phyloP scores from a whole-genome alignment of 2,113 vertebrate genomes.

The Azemiops feae region DNA sequence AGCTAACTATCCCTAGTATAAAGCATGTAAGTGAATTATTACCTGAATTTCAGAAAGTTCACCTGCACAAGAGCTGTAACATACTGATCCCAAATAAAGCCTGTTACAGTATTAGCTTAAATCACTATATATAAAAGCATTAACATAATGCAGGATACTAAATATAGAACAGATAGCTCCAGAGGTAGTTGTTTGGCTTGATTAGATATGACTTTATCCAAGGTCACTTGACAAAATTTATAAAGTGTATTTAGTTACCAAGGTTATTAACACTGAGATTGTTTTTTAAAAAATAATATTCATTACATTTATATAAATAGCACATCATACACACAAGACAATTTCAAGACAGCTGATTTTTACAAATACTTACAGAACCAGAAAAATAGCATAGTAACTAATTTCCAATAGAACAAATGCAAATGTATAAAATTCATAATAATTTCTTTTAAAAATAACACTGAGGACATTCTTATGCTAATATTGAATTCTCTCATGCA shows the following conservation, averaged over 20 bases:
- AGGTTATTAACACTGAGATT: slow-evolving; percentile 22
- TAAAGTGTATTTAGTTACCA: slow-evolving; percentile 50
- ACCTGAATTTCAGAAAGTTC: slow-evolving; percentile 46
- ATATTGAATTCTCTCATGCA: not conserved
- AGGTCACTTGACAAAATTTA: slow-evolving; percentile 58
- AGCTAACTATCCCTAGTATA: not conserved
- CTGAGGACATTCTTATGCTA: not conserved
- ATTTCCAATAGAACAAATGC: not conserved
- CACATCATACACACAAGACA: not conserved
- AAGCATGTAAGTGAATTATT: not conserved
- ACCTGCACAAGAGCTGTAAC: slow-evolving; percentile 18
- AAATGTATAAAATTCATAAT: not conserved
- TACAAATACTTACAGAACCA: not conserved
- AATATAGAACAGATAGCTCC: slow-evolving; percentile 53
- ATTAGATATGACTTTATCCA: slow-evolving; percentile 62
- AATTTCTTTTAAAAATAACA: not conserved
- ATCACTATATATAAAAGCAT: slow-evolving; percentile 45
- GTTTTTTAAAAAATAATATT: slow-evolving; percentile 1
- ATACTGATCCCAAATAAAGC: slow-evolving; percentile 45
- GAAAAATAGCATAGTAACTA: not conserved
- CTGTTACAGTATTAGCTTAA: slow-evolving; percentile 59
- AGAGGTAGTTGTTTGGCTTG: slow-evolving; percentile 53
- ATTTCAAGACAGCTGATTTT: not conserved
- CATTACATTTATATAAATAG: not conserved
- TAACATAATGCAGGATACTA: slow-evolving; percentile 40